Base-by-base conservation (phyloP, 2,888 invertebrate species). In the Palloptera scutellata region DNA sequence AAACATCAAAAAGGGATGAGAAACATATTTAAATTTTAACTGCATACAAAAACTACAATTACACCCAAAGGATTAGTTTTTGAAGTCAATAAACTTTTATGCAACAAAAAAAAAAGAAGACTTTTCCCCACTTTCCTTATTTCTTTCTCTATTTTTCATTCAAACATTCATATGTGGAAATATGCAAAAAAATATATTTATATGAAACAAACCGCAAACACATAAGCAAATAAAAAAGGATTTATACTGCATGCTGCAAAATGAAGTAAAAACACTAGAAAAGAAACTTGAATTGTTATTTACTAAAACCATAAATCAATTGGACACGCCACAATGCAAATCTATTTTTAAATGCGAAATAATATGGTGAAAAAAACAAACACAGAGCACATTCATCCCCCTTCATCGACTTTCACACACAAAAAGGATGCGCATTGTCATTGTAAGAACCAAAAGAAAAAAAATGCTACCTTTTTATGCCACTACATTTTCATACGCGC, bases 261-360 rank as follows among this genome's bases (percentile, higher is more conserved):
- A 30, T 30, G 30, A 30, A 30, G 30, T 6, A 30, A 30, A 30
- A 62, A 63, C 54, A 60, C 61, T 58, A 43, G n/a, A 67, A 61
- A n/a, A 61, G 61, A 59, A 70, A 65, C 54, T 51, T 19, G 64
- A 52, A 61, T 68, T 71, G 73, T 81, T 82, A 79, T 80, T 81
- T 82, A 79, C 74, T 78, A 79, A 81, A 81, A 77, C 77, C 83
- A 83, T 83, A 83, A 83, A 83, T 83, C 83, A 83, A 83, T 82
- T 81, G 79, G 83, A 79, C 81, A 81, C 81, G 81, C 81, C 80
- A 73, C 75, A 80, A 81, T 80, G 80, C 79, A 83, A 83, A 83
- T 83, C 83, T 83, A 81, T 81, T 81, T 83, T 83, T 83, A 83
- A 83, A 82, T 82, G 81, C 83, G 76, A 82, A 82, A 82, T 83